A percentile compares a stretch with the other conserved stretches of the same genome.
phyloP scores from a whole-genome alignment of 2,888 invertebrate genomes.

The Morpho deidamia region DNA sequence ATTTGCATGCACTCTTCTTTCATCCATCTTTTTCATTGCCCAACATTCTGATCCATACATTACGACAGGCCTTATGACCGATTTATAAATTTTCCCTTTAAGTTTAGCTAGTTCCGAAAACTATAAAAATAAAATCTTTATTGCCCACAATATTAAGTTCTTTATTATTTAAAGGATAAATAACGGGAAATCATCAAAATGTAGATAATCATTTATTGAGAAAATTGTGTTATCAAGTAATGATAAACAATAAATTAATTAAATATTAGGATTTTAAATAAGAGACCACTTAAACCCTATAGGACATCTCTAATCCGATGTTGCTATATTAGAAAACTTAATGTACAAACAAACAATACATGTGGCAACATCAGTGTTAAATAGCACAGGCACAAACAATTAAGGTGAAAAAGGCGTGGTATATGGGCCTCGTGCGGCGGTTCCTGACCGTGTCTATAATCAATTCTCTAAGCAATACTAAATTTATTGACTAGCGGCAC shows the following conservation, averaged over 20 bases:
- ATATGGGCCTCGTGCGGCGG: slow-evolving; percentile 40
- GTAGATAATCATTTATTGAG: slow-evolving; percentile 64
- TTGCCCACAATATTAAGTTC: too few relatives aligned
- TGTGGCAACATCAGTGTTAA: slow-evolving; percentile 58
- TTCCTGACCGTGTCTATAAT: slow-evolving; percentile 46
- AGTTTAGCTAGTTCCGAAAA: too few relatives aligned
- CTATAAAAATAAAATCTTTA: too few relatives aligned
- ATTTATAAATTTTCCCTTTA: too few relatives aligned
- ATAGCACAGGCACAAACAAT: slow-evolving; percentile 49
- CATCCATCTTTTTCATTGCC: too few relatives aligned
- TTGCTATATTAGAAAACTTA: slow-evolving; percentile 62
- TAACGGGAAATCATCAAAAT: slow-evolving; percentile 30
- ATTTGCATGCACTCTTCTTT: too few relatives aligned
- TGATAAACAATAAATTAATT: slow-evolving; percentile 76
- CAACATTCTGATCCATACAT: too few relatives aligned
- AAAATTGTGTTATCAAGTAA: slow-evolving; percentile 71
- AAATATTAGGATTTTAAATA: slow-evolving; percentile 58
- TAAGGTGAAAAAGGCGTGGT: slow-evolving; percentile 42
- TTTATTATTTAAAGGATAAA: not conserved
- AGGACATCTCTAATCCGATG: slow-evolving; percentile 41
- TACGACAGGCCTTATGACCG: too few relatives aligned
- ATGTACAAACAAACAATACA: slow-evolving; percentile 70
- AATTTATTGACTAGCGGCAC: slow-evolving; percentile 74
- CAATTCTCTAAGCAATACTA: slow-evolving; percentile 63
- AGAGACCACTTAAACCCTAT: slow-evolving; percentile 58